phyloP scores from a whole-genome alignment of 1,140 invertebrate species.

The Philaenus spumarius region DNA sequence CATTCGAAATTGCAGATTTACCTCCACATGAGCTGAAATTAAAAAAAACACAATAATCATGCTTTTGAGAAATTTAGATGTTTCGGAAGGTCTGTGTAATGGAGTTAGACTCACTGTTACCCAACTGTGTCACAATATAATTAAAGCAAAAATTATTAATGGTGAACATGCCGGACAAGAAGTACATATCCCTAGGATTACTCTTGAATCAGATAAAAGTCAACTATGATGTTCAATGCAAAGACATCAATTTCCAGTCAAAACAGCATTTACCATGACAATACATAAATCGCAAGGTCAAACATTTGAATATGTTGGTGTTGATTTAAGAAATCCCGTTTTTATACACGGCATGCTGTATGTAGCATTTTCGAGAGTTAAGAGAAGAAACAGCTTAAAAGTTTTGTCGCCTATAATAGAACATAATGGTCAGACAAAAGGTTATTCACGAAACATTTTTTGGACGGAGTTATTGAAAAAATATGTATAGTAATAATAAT shows the following conservation, averaged over 20 bases:
- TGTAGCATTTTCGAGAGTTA: slow-evolving; percentile 23
- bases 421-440: too few relatives aligned
- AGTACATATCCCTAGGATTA: slow-evolving; percentile 19
- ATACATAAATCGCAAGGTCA: slow-evolving; percentile 42
- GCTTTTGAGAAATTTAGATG: slow-evolving; percentile 25
- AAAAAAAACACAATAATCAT: slow-evolving; percentile 23
- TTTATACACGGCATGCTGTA: slow-evolving; percentile 20
- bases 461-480: too few relatives aligned
- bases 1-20: too few relatives aligned
- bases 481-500: too few relatives aligned
- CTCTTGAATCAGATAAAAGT: slow-evolving; percentile 16
- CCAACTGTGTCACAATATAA: slow-evolving; percentile 21
- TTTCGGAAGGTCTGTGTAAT: slow-evolving; percentile 25
- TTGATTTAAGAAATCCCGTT: slow-evolving; percentile 14
- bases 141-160: slow-evolving; percentile 26
- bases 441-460: too few relatives aligned
- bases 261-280: slow-evolving; percentile 45
- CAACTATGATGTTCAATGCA: slow-evolving; percentile 18
- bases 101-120: slow-evolving; percentile 23
- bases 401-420: slow-evolving; percentile 6
- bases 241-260: slow-evolving; percentile 30
- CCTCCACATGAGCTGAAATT: too few relatives aligned
- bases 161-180: slow-evolving; percentile 19
- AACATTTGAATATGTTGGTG: slow-evolving; percentile 18
- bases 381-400: slow-evolving; percentile 18